Evolutionary conservation across 2,888 invertebrate genomes (phyloP).

Genomic region (Brachyopa scutellaris): DNA sequence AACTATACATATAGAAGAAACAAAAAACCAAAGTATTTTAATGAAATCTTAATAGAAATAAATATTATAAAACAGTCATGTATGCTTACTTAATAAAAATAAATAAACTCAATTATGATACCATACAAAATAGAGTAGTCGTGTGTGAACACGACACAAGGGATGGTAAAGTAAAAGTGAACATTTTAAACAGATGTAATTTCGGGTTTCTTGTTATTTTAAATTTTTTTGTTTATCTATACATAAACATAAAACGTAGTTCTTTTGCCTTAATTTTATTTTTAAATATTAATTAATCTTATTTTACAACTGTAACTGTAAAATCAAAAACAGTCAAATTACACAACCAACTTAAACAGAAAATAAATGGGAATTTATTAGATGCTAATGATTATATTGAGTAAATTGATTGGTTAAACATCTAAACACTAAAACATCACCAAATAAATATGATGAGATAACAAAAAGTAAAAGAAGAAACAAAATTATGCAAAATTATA

Average conservation of each 20-base stretch:
- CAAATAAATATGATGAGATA: conserved; percentile 28
- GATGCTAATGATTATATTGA: conserved; percentile 49
- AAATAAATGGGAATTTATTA: conserved; percentile 44
- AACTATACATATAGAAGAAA: conserved; percentile 12
- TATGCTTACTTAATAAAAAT: conserved; percentile 44
- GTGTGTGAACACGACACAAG: conserved; percentile 12
- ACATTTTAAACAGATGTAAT: conserved; percentile 13
- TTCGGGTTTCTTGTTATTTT: conserved; percentile 48
- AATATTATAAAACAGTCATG: conserved; percentile 44
- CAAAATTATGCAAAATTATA: conserved; percentile 35
- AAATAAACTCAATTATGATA: conserved; percentile 29
- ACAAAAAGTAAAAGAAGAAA: conserved; percentile 13
- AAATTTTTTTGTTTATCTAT: too few species aligned
- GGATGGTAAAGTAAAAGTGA: conserved; percentile 23
- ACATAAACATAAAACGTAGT: conserved; percentile 15
- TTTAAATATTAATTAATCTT: conserved; percentile 8
- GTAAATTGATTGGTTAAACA: conserved; percentile 52
- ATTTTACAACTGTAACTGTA: neutral
- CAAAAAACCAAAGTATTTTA: conserved; percentile 48
- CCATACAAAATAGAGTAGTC: conserved; percentile 18
- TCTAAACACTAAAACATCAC: conserved; percentile 26
- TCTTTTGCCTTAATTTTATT: neutral
- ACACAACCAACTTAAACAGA: conserved; percentile 32
- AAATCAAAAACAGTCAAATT: conserved; percentile 37
- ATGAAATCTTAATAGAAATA: conserved; percentile 48